A percentile compares a stretch with the other conserved stretches of the same genome.
Conservation (phyloP, 2,888 invertebrate species). For the Hyposoter didymator region DNA sequence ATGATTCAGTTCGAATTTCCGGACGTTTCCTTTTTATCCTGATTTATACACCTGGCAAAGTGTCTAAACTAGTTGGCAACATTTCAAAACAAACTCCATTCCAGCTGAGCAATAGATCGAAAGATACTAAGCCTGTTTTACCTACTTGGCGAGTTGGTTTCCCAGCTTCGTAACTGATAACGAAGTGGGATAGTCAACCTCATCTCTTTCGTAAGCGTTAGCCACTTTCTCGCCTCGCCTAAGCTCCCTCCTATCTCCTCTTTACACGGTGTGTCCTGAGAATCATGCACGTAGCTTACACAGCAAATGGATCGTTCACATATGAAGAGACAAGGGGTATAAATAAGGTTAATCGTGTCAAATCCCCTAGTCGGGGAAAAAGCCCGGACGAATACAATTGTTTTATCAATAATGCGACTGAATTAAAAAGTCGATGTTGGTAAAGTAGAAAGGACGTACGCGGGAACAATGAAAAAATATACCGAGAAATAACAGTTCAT, state of each 20-base stretch:
- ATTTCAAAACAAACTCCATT: slow-evolving; percentile 1
- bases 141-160: slow-evolving; percentile 3
- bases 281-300: not conserved
- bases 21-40: not conserved
- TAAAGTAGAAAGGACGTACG: not conserved
- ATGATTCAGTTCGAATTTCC: not conserved
- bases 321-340: not conserved
- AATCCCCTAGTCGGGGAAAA: too few relatives aligned
- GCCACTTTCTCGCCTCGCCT: slow-evolving; percentile 19
- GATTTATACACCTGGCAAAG: not conserved
- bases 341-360: not conserved
- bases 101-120: slow-evolving; percentile 4
- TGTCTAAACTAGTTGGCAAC: not conserved
- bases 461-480: not conserved
- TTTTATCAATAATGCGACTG: too few relatives aligned
- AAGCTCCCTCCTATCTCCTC: not conserved
- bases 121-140: slow-evolving; percentile 44
- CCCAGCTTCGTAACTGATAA: slow-evolving; percentile 42
- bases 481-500: not conserved
- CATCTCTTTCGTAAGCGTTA: slow-evolving; percentile 28
- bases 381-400: too few relatives aligned
- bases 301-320: not conserved
- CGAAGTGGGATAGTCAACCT: slow-evolving; percentile 25
- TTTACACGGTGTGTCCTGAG: not conserved
- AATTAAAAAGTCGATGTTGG: too few relatives aligned